A percentile compares a stretch with the other conserved stretches of the same genome.
Evolutionary conservation across 1,140 invertebrate genomes (phyloP).

Genomic region (Dufourea novaeangliae): DNA sequence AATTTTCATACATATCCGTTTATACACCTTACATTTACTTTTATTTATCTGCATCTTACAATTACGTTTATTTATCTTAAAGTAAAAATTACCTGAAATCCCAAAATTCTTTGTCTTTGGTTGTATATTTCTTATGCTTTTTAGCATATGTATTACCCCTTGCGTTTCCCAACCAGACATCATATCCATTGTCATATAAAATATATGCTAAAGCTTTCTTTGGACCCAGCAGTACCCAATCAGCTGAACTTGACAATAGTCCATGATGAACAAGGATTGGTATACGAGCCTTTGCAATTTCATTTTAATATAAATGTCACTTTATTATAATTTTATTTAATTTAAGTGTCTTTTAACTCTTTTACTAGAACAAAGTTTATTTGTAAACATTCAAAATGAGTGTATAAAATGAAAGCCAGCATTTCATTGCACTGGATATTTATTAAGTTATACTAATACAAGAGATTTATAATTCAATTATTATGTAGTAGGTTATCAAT

Average conservation of each 20-base stretch:
- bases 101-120: constrained; percentile 84
- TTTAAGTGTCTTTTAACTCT: background rate
- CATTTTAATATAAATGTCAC: background rate
- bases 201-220: constrained; percentile 85
- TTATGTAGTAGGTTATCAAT: background rate
- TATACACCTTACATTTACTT: background rate
- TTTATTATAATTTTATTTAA: background rate
- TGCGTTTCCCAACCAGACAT: constrained; percentile 90
- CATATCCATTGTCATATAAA: constrained; percentile 85
- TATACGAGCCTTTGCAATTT: constrained; percentile 63
- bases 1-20: background rate
- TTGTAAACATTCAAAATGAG: background rate
- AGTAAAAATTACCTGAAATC: constrained; percentile 79
- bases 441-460: background rate
- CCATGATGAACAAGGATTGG: constrained; percentile 89
- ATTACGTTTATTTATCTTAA: background rate
- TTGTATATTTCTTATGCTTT: constrained; percentile 82
- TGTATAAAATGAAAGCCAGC: background rate
- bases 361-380: background rate
- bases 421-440: background rate
- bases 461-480: too few species aligned
- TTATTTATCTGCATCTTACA: background rate
- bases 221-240: constrained; percentile 88
- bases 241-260: constrained; percentile 87
- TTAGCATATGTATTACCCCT: constrained; percentile 88